Evolutionary conservation across 2,888 invertebrate species (phyloP), one percentile per base, ranked within the genome.

Genomic region (Lycia hirtaria): DNA sequence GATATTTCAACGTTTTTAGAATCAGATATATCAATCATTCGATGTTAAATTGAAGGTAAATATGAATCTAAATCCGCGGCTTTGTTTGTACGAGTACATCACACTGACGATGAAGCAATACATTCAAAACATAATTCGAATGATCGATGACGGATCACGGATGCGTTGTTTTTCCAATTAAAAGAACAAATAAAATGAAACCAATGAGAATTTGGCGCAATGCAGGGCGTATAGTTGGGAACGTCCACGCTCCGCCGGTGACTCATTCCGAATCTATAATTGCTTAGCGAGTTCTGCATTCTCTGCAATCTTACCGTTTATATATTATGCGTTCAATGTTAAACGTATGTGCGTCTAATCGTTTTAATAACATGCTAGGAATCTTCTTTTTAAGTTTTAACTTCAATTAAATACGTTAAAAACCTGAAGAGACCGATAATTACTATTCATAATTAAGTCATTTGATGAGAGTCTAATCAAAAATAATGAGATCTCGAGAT

Each of bases 191-290:
- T 81, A 80, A 70, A 81, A 81, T 76, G 76, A 81, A 82, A 82
- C 78, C 77, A 76, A 83, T 80, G 76, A 73, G 76, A 83, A 80
- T 85, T 85, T 90, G 88, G 85, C 88, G 90, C 90, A 89, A 86
- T 90, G 90, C 90, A 90, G 89, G 85, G 85, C 79, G 81, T 72
- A 76, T 77, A 77, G 78, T 75, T 83, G 74, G 75, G 80, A 83
- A 78, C 78, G 74, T 83, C 75, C 83, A 83, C 81, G 74, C 74
- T 80, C 75, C 79, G 78, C 80, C 81, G 81, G 80, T 81, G 80
- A 84, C 80, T 84, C 81, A 83, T 83, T 85, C 77, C 71, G 68
- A 81, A 84, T 79, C 75, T 75, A 78, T 83, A 84, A 85, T 83
- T 85, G 81, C 75, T 81, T 76, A 75, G 69, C 74, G 71, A 68